Conservation (phyloP, 2,113 vertebrate species). For the Leucosticte australis region DNA sequence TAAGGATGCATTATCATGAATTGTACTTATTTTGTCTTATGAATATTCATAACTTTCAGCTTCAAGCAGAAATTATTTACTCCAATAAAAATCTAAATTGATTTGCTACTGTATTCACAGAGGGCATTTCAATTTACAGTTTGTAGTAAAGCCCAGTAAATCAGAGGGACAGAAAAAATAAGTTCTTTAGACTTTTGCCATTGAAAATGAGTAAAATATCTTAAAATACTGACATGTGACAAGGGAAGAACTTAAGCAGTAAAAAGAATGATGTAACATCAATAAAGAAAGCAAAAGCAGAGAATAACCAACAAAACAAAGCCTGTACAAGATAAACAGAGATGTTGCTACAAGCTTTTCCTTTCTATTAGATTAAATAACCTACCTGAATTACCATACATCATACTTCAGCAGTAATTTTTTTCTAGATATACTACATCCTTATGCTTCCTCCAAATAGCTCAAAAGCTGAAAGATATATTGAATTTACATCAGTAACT, state of each 20-base stretch:
- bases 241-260: not conserved
- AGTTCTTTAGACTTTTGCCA: not conserved
- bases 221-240: not conserved
- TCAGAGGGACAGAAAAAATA: not conserved
- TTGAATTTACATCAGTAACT: not conserved
- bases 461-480: not conserved
- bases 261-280: not conserved
- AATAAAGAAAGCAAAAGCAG: not conserved
- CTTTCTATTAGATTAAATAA: not conserved
- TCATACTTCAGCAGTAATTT: not conserved
- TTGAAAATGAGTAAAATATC: not conserved
- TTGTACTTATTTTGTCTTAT: not conserved
- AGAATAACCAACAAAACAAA: not conserved
- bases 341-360: not conserved
- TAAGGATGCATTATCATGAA: not conserved
- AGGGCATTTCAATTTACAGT: not conserved
- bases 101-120: not conserved
- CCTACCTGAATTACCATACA: not conserved
- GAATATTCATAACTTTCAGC: constrained; percentile 1
- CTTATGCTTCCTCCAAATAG: not conserved
- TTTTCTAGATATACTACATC: not conserved
- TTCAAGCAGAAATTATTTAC: constrained; percentile 14
- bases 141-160: not conserved
- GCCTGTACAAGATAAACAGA: not conserved
- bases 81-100: not conserved